Conservation (phyloP, 2,113 vertebrate species). For the Regulus satrapa region DNA sequence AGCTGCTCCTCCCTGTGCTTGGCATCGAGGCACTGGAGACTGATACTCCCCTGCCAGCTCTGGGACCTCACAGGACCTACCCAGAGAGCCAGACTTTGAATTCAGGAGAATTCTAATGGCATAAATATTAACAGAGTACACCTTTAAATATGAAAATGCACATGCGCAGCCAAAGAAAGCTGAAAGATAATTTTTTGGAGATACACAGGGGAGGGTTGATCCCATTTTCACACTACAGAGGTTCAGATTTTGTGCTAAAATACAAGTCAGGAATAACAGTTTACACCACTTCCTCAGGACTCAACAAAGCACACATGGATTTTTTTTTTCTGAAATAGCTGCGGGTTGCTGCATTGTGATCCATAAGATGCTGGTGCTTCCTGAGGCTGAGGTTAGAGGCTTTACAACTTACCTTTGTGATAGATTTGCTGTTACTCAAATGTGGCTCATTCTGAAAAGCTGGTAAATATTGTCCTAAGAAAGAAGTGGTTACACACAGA, state of each 20-base stretch:
- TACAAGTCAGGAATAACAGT: not conserved
- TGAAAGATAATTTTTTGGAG: not conserved
- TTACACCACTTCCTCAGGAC: not conserved
- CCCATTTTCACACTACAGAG: not conserved
- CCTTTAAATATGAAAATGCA: not conserved
- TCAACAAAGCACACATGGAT: rapidly evolving
- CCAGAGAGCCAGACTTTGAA: not conserved
- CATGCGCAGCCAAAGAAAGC: not conserved
- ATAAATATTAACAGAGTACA: not conserved
- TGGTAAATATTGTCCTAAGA: not conserved
- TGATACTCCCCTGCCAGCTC: not conserved
- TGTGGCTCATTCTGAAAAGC: not conserved
- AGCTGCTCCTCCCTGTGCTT: not conserved
- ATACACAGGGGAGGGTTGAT: not conserved
- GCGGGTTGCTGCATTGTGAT: not conserved
- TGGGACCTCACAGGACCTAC: not conserved
- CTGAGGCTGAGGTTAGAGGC: not conserved
- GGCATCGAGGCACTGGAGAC: not conserved
- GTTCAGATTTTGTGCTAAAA: not conserved
- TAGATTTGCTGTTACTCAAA: not conserved
- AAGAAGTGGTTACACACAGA: not conserved
- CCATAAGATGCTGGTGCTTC: not conserved
- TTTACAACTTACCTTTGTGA: not conserved
- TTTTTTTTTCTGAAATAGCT: not conserved
- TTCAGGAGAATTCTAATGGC: not conserved